Evolutionary conservation across 2,888 invertebrate genomes (phyloP), one percentile per base, ranked within the genome.

Genomic region (Hydroisotoma schaefferi): DNA sequence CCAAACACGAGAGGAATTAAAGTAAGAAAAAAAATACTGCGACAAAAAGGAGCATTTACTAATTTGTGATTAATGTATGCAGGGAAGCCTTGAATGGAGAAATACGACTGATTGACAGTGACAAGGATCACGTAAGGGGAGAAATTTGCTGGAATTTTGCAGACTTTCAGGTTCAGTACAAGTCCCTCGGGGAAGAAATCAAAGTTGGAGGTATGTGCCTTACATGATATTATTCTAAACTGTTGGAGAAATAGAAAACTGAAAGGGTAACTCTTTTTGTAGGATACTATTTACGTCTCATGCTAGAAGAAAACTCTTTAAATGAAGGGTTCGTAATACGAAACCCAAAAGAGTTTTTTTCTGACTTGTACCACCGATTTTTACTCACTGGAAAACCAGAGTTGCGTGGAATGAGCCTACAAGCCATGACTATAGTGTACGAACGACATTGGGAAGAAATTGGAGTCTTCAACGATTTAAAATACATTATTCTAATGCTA

Each of bases 351-450:
- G 94, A 95, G 77, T 94, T 99, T 80, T 99, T 99, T 82, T 97
- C 97, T 79, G 95, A 98, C 76, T 82, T 99, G 18, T 99, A 99
- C 77, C 97, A 99, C 76, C 86, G 97, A 61, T 99, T 98, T 77
- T 82, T 99, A 64, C 85, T 98, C 62, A 91, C 94, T 0, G 77
- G 80, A 3, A 93, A 94, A 78, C 84, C 89, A 33, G 90, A 91
- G 77, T 93, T 99, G 90, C 94, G 94, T 76, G 94, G 95, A 75
- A 89, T 94, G 85, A 99, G 98, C 75, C 82, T 99, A 64, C 94
- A 95, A 80, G 97, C 98, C 0, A 90, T 99, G 90, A 87, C 94
- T 26, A 91, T 99, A 74, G 97, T 99, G 1, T 99, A 99, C 77
- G 91, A 89, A n/a, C 82, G 93, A 65, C 97, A 98, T 79, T 88